phyloP scores from a whole-genome alignment of 2,797 vertebrate species.

The Arctocebus calabarensis region DNA sequence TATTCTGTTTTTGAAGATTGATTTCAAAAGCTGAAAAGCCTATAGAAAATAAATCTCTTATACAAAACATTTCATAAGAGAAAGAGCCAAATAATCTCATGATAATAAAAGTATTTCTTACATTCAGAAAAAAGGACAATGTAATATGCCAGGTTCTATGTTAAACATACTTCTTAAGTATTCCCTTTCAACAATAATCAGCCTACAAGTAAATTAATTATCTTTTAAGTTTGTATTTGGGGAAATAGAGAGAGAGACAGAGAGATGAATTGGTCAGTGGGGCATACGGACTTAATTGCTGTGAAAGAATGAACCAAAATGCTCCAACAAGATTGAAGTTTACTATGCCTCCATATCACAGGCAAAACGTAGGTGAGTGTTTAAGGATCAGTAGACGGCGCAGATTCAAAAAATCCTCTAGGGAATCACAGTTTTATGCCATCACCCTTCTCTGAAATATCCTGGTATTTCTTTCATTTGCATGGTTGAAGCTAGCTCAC shows the following conservation, averaged over 20 bases:
- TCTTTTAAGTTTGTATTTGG: background rate
- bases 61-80: background rate
- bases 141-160: background rate
- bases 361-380: background rate
- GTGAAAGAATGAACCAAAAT: background rate
- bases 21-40: background rate
- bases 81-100: background rate
- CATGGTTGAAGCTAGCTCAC: background rate
- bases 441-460: background rate
- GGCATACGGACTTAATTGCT: background rate
- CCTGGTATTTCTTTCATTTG: background rate
- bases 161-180: conserved; percentile 24
- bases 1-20: background rate
- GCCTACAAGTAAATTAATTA: background rate
- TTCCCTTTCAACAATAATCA: conserved; percentile 10
- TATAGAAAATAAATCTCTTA: background rate
- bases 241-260: background rate
- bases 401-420: background rate
- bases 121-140: background rate
- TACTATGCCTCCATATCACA: background rate
- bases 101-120: background rate
- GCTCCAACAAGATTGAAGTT: background rate
- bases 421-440: background rate
- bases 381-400: background rate
- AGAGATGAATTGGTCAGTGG: background rate